Percentiles rank a stretch among this genome's conserved stretches.
These are phyloP conservation scores for Acleris emargana DNA, from an alignment of 2,888 invertebrate genomes.

Conservation along the genomic window DNA sequence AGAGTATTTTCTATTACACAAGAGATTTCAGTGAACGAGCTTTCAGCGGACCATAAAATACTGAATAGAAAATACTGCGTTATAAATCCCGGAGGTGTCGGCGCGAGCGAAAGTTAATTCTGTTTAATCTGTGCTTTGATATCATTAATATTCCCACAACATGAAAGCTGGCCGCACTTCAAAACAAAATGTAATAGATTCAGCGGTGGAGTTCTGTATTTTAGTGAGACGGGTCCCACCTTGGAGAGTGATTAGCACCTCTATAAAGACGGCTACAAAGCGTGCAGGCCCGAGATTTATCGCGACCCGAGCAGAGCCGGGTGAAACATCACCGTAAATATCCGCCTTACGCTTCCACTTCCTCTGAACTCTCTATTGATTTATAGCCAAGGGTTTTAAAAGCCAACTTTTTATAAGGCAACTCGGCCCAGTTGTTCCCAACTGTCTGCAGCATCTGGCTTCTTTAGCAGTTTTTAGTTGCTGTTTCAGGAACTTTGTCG, in stretches of 20 bases:
- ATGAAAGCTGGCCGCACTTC: conserved; percentile 22
- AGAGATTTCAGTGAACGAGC: too few relatives aligned
- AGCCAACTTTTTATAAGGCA: conserved; percentile 79
- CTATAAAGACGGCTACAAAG: conserved; percentile 68
- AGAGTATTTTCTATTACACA: not conserved
- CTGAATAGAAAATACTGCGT: conserved; percentile 8
- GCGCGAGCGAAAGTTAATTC: conserved; percentile 16
- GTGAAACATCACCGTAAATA: conserved; percentile 73
- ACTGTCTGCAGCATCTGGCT: conserved; percentile 80
- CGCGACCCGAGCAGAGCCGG: conserved; percentile 54
- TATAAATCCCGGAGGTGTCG: conserved; percentile 20
- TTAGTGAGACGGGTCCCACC: conserved; percentile 40
- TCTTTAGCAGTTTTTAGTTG: conserved; percentile 73
- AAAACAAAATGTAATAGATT: conserved; percentile 40
- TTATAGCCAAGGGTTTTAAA: conserved; percentile 76
- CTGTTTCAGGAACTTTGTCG: conserved; percentile 71
- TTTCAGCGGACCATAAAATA: conserved; percentile 1
- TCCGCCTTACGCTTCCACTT: conserved; percentile 70
- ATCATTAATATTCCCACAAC: conserved; percentile 16
- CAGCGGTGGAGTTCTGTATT: conserved; percentile 42
- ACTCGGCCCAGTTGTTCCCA: conserved; percentile 76
- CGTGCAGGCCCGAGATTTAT: conserved; percentile 66
- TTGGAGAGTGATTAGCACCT: conserved; percentile 60
- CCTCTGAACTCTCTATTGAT: conserved; percentile 77
- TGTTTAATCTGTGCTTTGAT: conserved; percentile 27